Conservation (phyloP, 2,888 invertebrate genomes). For the Sthenelais limicola region DNA sequence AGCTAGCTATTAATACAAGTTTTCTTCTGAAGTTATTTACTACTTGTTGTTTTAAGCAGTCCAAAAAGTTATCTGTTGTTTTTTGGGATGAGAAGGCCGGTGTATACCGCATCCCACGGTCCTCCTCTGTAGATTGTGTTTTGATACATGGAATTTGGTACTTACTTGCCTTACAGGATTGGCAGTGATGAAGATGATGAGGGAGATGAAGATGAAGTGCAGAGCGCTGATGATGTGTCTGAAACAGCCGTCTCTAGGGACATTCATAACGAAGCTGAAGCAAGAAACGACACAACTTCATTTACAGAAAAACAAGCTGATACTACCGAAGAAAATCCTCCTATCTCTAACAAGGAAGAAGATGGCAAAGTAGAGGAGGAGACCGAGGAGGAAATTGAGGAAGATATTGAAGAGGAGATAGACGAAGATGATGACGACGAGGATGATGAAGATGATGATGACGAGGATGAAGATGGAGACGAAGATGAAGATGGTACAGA, state of each 20-base stretch:
- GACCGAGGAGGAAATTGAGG: constrained; percentile 32
- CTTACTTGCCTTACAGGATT: constrained; percentile 62
- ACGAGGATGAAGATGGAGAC: neutral
- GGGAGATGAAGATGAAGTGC: constrained; percentile 51
- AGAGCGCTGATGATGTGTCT: constrained; percentile 47
- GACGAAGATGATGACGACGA: constrained; percentile 13
- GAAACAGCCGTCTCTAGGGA: constrained; percentile 52
- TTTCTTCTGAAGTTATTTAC: too few relatives aligned
- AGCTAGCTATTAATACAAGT: neutral
- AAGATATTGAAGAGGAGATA: constrained; percentile 13
- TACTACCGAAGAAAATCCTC: neutral
- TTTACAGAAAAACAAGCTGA: neutral
- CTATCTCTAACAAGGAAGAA: too few relatives aligned
- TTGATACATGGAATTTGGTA: too few relatives aligned
- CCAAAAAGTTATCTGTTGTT: too few relatives aligned
- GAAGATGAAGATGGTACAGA: neutral
- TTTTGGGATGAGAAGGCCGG: too few relatives aligned
- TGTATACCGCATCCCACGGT: too few relatives aligned
- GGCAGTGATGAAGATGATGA: constrained; percentile 72
- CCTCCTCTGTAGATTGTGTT: too few relatives aligned
- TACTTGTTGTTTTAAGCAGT: too few relatives aligned
- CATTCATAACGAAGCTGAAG: constrained; percentile 41
- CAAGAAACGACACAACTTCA: neutral
- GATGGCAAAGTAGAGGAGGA: constrained; percentile 22
- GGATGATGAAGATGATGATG: neutral